Percentiles rank a stretch among this genome's conserved stretches.
Evolutionary conservation across 1,140 invertebrate genomes (phyloP).

Genomic region (Hypothenemus hampei): DNA sequence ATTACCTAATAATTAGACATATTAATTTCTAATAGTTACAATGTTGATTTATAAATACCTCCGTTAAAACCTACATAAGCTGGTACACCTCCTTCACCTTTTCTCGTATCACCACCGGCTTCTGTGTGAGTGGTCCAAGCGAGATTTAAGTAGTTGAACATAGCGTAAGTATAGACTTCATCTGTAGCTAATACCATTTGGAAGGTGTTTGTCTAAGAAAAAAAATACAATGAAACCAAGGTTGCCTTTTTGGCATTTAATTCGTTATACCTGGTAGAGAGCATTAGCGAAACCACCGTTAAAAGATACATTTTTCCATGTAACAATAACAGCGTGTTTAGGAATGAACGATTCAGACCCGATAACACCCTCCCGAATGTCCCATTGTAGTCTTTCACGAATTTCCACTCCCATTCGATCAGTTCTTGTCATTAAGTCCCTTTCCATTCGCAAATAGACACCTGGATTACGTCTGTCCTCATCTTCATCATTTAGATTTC

Average conservation of each 20-base stretch:
- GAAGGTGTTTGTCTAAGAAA: conserved; percentile 84
- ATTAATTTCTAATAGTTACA: neutral
- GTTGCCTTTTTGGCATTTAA: neutral
- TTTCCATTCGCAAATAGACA: conserved; percentile 67
- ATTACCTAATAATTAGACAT: conserved; percentile 52
- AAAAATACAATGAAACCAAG: neutral
- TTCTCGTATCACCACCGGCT: conserved; percentile 80
- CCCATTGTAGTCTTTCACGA: conserved; percentile 79
- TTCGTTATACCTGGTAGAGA: conserved; percentile 61
- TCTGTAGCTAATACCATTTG: conserved; percentile 90
- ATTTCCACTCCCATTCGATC: conserved; percentile 84
- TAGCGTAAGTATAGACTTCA: conserved; percentile 88
- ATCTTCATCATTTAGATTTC: conserved; percentile 48
- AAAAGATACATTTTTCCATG: conserved; percentile 95
- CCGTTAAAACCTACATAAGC: conserved; percentile 94
- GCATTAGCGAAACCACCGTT: conserved; percentile 80
- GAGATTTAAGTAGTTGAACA: conserved; percentile 89
- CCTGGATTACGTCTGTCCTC: conserved; percentile 62
- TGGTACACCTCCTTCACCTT: conserved; percentile 79
- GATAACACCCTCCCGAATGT: conserved; percentile 85
- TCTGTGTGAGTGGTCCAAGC: conserved; percentile 89
- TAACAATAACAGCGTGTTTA: conserved; percentile 86
- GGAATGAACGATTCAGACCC: conserved; percentile 85
- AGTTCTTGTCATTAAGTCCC: conserved; percentile 66
- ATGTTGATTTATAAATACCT: conserved; percentile 47